These are phyloP conservation scores for Romanogobio albipinnatus DNA, from an alignment of 2,113 vertebrate genomes.

Conservation along the genomic window DNA sequence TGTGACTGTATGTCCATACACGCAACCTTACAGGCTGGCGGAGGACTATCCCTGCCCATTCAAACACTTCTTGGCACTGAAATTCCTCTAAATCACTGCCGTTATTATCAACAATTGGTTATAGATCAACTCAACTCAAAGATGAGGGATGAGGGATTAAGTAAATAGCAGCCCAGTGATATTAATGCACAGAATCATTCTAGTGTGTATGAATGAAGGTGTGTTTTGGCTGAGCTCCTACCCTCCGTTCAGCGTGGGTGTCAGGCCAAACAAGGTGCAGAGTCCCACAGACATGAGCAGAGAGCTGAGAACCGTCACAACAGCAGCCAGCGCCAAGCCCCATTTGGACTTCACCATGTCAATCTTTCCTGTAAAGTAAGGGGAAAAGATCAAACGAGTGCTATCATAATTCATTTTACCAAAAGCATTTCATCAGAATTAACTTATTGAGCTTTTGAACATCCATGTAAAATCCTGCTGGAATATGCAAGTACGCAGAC, in stretches of 20 bases:
- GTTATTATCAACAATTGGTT: conserved; percentile 10
- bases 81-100: neutral
- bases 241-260: conserved; percentile 97
- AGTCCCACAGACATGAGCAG: conserved; percentile 98
- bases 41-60: conserved; percentile 19
- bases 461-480: conserved; percentile 36
- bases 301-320: conserved; percentile 97
- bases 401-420: neutral
- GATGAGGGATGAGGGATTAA: too few relatives aligned
- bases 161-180: conserved; percentile 11
- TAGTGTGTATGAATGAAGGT: conserved; percentile 29
- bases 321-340: conserved; percentile 94
- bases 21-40: conserved; percentile 11
- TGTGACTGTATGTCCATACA: neutral
- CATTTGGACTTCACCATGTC: conserved; percentile 99
- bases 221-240: conserved; percentile 67
- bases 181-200: neutral
- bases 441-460: neutral
- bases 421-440: neutral
- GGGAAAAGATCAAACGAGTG: conserved; percentile 5
- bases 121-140: conserved; percentile 39
- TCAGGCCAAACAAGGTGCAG: conserved; percentile 95
- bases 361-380: conserved; percentile 85
- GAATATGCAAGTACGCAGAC: conserved; percentile 35
- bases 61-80: neutral